Base-by-base conservation (phyloP, 2,797 vertebrate genomes). In the Miichthys miiuy region DNA sequence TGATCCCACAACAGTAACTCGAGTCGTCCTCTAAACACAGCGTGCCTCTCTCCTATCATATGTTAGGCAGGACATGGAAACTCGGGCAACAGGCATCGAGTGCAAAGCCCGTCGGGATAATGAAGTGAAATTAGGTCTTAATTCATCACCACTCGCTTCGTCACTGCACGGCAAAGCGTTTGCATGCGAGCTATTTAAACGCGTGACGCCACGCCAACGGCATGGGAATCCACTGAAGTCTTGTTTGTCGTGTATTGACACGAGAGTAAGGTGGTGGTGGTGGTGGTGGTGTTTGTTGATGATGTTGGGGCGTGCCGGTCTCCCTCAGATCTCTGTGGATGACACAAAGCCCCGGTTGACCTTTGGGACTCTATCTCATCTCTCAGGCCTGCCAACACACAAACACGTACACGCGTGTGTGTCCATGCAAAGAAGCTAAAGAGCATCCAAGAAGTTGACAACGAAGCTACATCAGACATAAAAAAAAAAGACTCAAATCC, bases 1-100 rank as follows among this genome's bases (percentile, higher is more conserved):
- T 75, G 81, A 82, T 84, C 79, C 81, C 80, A 79, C 82, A 81
- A 71, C 83, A 80, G 91, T 91, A 92, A 94, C 89, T 82, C 6
- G 87, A 94, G 84, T 85, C 81, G 25, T n/a, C 75, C 68, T 68
- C 82, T 75, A 66, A 79, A 84, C 84, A 44, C 75, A 23, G 64
- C 63, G 9, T 46, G 79, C 81, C 82, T 69, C 74, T 41, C 72
- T 80, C 70, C 81, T 69, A 73, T 91, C 89, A 81, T 64, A 65
- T 89, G 82, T 56, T 92, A 82, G 74, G 34, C 8, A 38, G 63
- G 79, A 90, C 79, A 75, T 84, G 85, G 80, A 89, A 94, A 87
- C 74, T 87, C 77, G 63, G 79, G 83, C 75, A 67, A 58, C 75
- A 48, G 81, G 71, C 80, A 80, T 70, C 44, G 77, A 87, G 82